These are phyloP conservation scores for Drosophila greeni DNA, from an alignment of 2,888 invertebrate genomes.

Conservation along the genomic window DNA sequence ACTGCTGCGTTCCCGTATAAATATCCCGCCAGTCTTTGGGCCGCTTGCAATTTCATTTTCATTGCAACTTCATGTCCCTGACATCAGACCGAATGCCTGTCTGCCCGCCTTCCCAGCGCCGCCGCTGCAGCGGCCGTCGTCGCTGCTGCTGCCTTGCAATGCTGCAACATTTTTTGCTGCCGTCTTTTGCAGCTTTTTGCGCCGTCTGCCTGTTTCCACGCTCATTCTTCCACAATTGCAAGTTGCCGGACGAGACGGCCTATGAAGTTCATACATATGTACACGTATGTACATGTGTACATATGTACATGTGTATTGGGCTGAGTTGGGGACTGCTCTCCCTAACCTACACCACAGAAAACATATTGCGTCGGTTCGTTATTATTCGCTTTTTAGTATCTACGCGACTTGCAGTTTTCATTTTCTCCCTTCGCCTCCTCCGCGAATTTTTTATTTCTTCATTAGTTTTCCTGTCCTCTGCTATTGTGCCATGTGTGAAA, in stretches of 20 bases:
- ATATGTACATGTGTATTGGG: constrained; percentile 13
- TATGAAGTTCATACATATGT: constrained; percentile 53
- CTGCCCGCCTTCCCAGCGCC: constrained; percentile 17
- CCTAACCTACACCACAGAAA: constrained; percentile 71
- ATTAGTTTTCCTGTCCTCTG: constrained; percentile 43
- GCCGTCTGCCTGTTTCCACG: constrained; percentile 60
- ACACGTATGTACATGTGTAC: constrained; percentile 5
- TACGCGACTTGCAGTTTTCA: constrained; percentile 49
- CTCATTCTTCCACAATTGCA: constrained; percentile 69
- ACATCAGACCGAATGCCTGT: constrained; percentile 58
- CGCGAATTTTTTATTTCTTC: constrained; percentile 26
- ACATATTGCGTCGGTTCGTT: constrained; percentile 65
- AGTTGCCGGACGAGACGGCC: constrained; percentile 57
- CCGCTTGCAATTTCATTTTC: constrained; percentile 70
- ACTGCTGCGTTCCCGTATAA: constrained; percentile 22
- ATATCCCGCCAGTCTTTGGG: constrained; percentile 54
- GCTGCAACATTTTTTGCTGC: constrained; percentile 29
- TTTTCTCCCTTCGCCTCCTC: constrained; percentile 15
- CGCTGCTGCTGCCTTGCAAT: constrained; percentile 22
- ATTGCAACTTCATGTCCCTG: constrained; percentile 72
- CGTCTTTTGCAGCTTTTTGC: constrained; percentile 43
- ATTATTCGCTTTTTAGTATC: constrained; percentile 43
- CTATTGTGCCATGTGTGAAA: constrained; percentile 31
- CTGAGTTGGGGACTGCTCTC: constrained; percentile 47
- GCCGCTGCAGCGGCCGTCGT: constrained; percentile 2